Base-by-base conservation (phyloP, 2,888 invertebrate species). In the Pollenia labialis region DNA sequence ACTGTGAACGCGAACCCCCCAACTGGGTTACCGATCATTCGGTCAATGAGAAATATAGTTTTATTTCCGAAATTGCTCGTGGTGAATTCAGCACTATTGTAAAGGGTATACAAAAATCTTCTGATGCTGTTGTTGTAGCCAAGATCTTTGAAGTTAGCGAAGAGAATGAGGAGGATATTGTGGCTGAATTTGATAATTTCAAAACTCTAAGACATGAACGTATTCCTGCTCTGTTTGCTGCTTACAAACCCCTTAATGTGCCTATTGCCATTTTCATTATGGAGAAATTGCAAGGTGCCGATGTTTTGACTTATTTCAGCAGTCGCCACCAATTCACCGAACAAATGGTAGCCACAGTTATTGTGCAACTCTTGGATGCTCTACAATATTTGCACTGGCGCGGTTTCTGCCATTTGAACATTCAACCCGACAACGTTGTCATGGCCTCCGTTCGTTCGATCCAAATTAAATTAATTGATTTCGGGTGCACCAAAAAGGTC, bases 311-410 rank as follows among this genome's bases (percentile, higher is more conserved):
- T 0, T 98, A 97, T 92, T 94, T 99, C 80, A 96, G 97, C 0
- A 97, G 96, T 89, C 95, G 96, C 72, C 97, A 98, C 92, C 97
- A 98, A 90, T 99, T 98, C 93, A 96, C 96, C 0, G 99, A 99
- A 93, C 98, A 99, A 93, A 96, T 96, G 93, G 98, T 99, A 0
- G 97, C 98, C 0, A 96, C 96, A 1, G 96, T 98, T 40, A 95
- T 99, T 58, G 95, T 96, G 3, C 99, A 99, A 94, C 94, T 98
- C 0, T 93, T 98, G 81, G 98, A 98, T 91, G 99, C 96, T 0
- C 94, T 99, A 0, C 98, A 99, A 93, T 99, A 98, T 93, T 94
- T 99, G 56, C 99, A 99, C 93, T 98, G 98, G 97, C 95, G 97
- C 90, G 98, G 98, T 3, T 96, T 96, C 89, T 97, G 97, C 89